These are phyloP conservation scores for Diaperis boleti DNA, from an alignment of 2,888 invertebrate species.

Conservation along the genomic window DNA sequence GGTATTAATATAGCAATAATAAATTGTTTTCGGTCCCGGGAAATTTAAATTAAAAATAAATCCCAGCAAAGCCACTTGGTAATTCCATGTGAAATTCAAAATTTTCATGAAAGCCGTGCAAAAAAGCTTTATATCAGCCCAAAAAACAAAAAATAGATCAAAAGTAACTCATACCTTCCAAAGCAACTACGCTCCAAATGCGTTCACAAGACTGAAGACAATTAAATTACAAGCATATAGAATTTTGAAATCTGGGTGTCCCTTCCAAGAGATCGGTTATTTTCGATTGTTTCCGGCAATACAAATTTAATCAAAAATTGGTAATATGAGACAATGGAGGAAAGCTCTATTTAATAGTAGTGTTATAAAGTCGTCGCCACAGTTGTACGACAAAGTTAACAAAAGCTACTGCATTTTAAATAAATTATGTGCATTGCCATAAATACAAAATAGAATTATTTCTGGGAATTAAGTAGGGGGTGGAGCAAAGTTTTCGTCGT, in stretches of 20 bases:
- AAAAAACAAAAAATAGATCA: constrained; percentile 7
- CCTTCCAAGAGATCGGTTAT: constrained; percentile 59
- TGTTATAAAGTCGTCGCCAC: background rate
- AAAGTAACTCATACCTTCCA: constrained; percentile 45
- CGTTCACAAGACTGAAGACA: constrained; percentile 59
- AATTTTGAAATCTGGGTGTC: constrained; percentile 60
- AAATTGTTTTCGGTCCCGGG: constrained; percentile 6
- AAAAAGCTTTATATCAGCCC: background rate
- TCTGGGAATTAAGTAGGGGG: constrained; percentile 46
- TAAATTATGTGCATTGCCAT: constrained; percentile 14
- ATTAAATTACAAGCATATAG: constrained; percentile 59
- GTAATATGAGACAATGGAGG: constrained; percentile 47
- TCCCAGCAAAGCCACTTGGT: constrained; percentile 9
- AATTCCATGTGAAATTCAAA: background rate
- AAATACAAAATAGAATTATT: constrained; percentile 26
- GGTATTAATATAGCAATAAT: constrained; percentile 2
- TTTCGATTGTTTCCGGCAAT: constrained; percentile 59
- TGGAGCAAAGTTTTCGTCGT: constrained; percentile 44
- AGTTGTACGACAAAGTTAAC: too few relatives aligned
- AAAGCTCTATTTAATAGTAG: constrained; percentile 1
- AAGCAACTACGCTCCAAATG: constrained; percentile 45
- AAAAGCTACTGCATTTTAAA: background rate
- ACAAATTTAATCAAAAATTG: constrained; percentile 53
- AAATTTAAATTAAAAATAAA: constrained; percentile 24
- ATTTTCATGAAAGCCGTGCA: too few relatives aligned